These are phyloP conservation scores for Abscondita cerata DNA, from an alignment of 2,888 invertebrate species.

Conservation along the genomic window DNA sequence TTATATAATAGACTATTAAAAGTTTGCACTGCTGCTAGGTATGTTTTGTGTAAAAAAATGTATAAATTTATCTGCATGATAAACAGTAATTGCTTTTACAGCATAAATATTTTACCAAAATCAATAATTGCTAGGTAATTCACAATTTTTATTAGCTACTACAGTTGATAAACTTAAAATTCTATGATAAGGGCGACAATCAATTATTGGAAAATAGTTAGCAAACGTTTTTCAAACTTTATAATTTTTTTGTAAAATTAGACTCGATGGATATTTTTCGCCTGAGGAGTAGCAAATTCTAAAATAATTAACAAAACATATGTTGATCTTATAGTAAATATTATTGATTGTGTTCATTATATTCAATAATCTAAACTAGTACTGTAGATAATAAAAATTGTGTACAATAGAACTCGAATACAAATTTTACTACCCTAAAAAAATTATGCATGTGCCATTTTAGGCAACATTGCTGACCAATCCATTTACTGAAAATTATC, in stretches of 20 bases:
- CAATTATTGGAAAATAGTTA: conserved; percentile 12
- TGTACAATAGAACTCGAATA: conserved; percentile 39
- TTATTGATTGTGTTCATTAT: conserved; percentile 22
- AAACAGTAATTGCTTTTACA: conserved; percentile 35
- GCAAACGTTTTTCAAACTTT: neutral
- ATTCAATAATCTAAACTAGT: conserved; percentile 6
- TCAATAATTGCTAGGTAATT: conserved; percentile 12
- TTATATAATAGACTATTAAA: conserved; percentile 44
- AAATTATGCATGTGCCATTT: conserved; percentile 46
- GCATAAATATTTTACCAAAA: conserved; percentile 34
- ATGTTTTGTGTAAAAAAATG: conserved; percentile 44
- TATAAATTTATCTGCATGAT: conserved; percentile 46
- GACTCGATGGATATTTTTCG: neutral
- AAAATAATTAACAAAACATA: neutral
- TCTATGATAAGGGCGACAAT: conserved; percentile 22
- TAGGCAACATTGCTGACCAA: conserved; percentile 54
- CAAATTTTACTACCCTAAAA: conserved; percentile 38
- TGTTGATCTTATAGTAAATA: neutral
- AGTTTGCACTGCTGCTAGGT: conserved; percentile 54
- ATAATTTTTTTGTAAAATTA: neutral
- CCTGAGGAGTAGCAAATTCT: neutral
- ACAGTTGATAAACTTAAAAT: neutral
- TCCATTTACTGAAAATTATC: conserved; percentile 47
- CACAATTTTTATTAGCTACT: conserved; percentile 34
- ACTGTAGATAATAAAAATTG: conserved; percentile 44